Percentiles rank a stretch among this genome's conserved stretches.
Evolutionary conservation across 2,797 vertebrate genomes (phyloP).

Genomic region (Bovichtus variegatus): DNA sequence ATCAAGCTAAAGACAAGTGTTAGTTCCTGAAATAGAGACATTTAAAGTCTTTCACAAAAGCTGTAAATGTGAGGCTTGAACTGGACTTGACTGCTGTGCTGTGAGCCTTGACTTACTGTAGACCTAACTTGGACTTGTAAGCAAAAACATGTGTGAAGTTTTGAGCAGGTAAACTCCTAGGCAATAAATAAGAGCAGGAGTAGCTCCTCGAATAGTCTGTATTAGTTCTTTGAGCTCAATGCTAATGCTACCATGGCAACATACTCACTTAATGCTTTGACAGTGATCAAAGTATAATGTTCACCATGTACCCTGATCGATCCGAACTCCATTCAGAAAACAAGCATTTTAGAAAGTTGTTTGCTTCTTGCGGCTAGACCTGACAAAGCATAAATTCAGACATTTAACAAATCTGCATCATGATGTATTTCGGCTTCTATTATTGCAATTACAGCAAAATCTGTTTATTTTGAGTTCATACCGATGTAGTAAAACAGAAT

Average conservation of each 20-base stretch:
- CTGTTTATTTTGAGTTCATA: no score
- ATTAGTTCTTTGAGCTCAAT: not conserved
- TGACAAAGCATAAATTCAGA: no score
- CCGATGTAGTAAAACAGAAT: no score
- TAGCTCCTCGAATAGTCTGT: not conserved
- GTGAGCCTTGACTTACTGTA: not conserved
- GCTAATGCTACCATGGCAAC: not conserved
- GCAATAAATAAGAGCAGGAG: not conserved
- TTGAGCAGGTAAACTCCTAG: not conserved
- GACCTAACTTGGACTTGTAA: not conserved
- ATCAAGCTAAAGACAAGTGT: constrained; percentile 1
- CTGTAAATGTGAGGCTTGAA: not conserved
- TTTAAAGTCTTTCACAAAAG: constrained; percentile 20
- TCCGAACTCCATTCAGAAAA: no score
- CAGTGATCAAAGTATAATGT: not conserved
- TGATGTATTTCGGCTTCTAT: no score
- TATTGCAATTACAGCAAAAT: no score
- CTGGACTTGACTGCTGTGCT: not conserved
- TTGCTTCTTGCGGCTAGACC: no score
- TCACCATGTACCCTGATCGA: not conserved
- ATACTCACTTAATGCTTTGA: not conserved
- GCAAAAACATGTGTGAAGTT: not conserved
- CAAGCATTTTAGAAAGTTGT: no score
- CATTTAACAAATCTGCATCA: no score
- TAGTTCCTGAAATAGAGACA: constrained; percentile 34